These are phyloP conservation scores for Oncorhynchus masou DNA, from an alignment of 2,113 vertebrate species.

Conservation along the genomic window DNA sequence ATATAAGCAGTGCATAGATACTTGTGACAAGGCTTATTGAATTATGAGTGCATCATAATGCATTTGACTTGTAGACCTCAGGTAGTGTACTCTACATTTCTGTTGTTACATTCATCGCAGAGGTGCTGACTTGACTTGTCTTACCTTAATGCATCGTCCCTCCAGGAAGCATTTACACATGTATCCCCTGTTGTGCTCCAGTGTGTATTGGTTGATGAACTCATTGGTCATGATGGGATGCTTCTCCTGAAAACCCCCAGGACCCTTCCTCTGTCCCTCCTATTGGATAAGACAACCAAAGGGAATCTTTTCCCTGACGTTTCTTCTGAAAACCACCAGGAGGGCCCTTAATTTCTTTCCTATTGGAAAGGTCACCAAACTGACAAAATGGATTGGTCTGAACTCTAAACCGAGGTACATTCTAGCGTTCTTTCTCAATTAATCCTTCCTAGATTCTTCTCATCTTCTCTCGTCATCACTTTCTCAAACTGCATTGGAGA, in stretches of 20 bases:
- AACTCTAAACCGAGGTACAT: background rate
- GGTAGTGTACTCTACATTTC: no score
- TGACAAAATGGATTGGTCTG: background rate
- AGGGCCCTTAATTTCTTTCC: no score
- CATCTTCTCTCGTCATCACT: background rate
- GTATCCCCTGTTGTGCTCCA: slow-evolving; percentile 95
- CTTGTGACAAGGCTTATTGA: no score
- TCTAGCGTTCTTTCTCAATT: background rate
- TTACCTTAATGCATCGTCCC: background rate
- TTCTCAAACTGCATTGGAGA: no score
- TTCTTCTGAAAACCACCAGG: no score
- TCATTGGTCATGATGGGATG: slow-evolving; percentile 96
- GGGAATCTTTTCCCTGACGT: no score
- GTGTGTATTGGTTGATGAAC: slow-evolving; percentile 95
- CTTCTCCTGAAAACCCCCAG: slow-evolving; percentile 80
- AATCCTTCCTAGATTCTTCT: background rate
- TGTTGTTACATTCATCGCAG: no score
- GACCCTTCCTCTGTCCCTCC: slow-evolving; percentile 77
- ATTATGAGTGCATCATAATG: no score
- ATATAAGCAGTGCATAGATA: no score
- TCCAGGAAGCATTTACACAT: slow-evolving; percentile 73
- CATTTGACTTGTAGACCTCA: no score
- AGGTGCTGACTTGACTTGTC: no score
- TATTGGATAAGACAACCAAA: slow-evolving; percentile 44
- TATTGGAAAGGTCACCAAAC: background rate